Conservation (phyloP, 1,140 invertebrate genomes). For the Drosophila pallidifrons region DNA sequence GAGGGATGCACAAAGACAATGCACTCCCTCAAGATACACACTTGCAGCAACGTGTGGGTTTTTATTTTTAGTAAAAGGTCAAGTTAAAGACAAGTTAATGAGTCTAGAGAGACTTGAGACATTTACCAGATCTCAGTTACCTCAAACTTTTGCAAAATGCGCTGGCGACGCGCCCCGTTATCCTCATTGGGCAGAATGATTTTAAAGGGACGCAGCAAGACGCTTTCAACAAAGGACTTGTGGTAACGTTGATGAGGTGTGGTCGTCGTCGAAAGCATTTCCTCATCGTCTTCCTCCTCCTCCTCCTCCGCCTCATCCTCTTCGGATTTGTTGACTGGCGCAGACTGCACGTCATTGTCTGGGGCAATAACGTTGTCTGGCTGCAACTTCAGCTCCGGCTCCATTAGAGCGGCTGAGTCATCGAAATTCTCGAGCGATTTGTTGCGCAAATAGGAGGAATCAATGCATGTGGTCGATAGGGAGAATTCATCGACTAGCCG, state of each 20-base stretch:
- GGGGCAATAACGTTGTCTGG: constrained; percentile 35
- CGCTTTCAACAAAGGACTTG: constrained; percentile 81
- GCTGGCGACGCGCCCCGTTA: constrained; percentile 69
- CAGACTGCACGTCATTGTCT: constrained; percentile 37
- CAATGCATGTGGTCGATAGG: constrained; percentile 72
- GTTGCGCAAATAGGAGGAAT: constrained; percentile 84
- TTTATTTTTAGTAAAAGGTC: constrained; percentile 31
- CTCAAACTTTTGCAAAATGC: constrained; percentile 81
- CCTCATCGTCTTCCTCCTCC: constrained; percentile 20
- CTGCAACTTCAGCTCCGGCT: constrained; percentile 24
- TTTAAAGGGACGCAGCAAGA: constrained; percentile 78
- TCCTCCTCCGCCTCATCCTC: constrained; percentile 15
- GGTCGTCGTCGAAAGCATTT: constrained; percentile 37
- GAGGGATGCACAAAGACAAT: constrained; percentile 20
- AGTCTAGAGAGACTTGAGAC: neutral
- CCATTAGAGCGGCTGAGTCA: constrained; percentile 65
- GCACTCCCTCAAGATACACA: constrained; percentile 44
- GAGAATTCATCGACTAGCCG: constrained; percentile 83
- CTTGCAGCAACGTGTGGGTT: constrained; percentile 6
- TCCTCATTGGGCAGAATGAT: constrained; percentile 78
- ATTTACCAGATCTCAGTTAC: constrained; percentile 82
- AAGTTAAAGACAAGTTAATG: constrained; percentile 44
- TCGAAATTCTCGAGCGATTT: constrained; percentile 84
- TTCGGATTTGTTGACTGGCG: neutral
- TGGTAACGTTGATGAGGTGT: constrained; percentile 61